Conservation (phyloP, 2,113 vertebrate species). For the Seriola aureovittata region DNA sequence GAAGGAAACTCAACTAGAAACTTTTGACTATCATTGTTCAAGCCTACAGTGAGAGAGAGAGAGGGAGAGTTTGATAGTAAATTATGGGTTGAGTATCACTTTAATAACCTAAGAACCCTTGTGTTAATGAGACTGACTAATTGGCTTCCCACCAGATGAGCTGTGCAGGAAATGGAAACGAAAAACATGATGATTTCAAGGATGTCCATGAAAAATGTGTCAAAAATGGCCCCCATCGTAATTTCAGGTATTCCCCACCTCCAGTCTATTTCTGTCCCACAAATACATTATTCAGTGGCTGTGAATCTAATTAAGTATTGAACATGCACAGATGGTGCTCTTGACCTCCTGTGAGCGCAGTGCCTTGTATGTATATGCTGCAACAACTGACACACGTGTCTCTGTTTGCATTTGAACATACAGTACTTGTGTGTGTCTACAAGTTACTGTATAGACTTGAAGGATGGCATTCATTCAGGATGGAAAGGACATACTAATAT, state of each 20-base stretch:
- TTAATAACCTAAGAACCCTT: conserved; percentile 16
- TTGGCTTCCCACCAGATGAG: conserved; percentile 8
- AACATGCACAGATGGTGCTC: conserved; percentile 83
- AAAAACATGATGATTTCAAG: conserved; percentile 33
- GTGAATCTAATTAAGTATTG: conserved; percentile 84
- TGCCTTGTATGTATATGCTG: conserved; percentile 44
- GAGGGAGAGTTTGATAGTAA: background rate
- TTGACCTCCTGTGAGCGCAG: conserved; percentile 73
- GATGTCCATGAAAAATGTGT: conserved; percentile 38
- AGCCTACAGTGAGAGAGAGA: background rate
- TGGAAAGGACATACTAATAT: conserved; percentile 7
- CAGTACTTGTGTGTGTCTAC: background rate
- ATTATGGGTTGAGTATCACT: conserved; percentile 6
- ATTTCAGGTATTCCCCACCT: conserved; percentile 71
- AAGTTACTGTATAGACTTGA: background rate
- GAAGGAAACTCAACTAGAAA: conserved; percentile 6
- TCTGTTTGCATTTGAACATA: conserved; percentile 48
- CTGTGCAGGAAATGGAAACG: background rate
- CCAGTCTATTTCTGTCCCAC: conserved; percentile 64
- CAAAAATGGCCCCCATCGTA: conserved; percentile 16
- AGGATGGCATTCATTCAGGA: background rate
- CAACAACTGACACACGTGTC: conserved; percentile 55
- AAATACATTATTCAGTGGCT: conserved; percentile 80
- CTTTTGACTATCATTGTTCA: background rate
- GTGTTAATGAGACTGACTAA: conserved; percentile 33